phyloP scores from a whole-genome alignment of 1,140 invertebrate species.

The Tetranychus cinnabarinus region DNA sequence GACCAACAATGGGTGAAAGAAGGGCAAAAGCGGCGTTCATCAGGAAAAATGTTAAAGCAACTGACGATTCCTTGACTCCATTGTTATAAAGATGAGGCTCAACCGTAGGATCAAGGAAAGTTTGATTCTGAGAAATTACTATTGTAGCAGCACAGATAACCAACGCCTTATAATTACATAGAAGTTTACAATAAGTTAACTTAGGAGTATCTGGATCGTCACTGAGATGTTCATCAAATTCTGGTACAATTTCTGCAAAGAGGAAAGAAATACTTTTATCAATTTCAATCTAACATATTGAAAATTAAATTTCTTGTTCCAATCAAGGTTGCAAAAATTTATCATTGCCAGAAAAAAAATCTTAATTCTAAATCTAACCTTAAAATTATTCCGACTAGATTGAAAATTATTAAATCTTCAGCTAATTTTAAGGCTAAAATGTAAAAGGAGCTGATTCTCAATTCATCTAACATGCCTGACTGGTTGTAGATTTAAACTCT shows the following conservation, averaged over 20 bases:
- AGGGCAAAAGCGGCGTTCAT: slow-evolving; percentile 44
- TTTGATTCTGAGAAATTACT: slow-evolving; percentile 39
- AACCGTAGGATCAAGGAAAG: slow-evolving; percentile 47
- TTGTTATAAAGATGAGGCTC: slow-evolving; percentile 38
- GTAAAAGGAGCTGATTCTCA: too few relatives aligned
- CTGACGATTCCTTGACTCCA: slow-evolving; percentile 12
- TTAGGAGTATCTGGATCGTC: neutral
- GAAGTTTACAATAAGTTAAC: slow-evolving; percentile 29
- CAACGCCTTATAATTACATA: slow-evolving; percentile 38
- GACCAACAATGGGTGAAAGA: slow-evolving; percentile 44
- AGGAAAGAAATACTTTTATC: neutral
- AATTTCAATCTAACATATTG: neutral
- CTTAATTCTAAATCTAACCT: too few relatives aligned
- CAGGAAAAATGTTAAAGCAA: slow-evolving; percentile 44
- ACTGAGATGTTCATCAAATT: neutral
- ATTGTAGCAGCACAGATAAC: slow-evolving; percentile 27
- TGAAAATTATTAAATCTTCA: neutral
- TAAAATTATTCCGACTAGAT: too few relatives aligned
- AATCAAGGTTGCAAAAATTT: too few relatives aligned
- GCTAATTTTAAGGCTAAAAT: too few relatives aligned
- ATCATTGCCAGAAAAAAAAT: too few relatives aligned
- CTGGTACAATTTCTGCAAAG: neutral
- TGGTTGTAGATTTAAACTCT: too few relatives aligned
- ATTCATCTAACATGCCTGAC: too few relatives aligned
- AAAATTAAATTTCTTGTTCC: neutral